Percentiles rank a stretch among this genome's conserved stretches.
phyloP scores from a whole-genome alignment of 2,797 vertebrate species.

The Galagoides demidoff region DNA sequence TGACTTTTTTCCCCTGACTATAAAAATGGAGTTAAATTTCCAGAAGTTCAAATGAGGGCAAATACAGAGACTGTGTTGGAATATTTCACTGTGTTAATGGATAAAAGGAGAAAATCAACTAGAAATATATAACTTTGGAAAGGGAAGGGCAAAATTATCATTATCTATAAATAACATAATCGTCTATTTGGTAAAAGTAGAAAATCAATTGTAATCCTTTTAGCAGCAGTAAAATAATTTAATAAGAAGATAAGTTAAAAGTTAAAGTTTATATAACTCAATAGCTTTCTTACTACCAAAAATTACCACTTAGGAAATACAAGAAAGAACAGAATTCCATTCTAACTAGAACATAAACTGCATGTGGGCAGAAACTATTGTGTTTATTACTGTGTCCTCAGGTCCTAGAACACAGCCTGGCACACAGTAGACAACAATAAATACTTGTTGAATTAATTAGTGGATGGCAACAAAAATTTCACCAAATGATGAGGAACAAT shows the following conservation, averaged over 20 bases:
- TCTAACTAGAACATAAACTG: background rate
- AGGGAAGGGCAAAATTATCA: background rate
- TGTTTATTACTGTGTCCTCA: background rate
- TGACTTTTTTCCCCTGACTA: background rate
- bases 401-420: background rate
- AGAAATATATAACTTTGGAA: background rate
- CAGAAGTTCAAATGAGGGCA: background rate
- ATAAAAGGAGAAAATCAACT: background rate
- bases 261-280: slow-evolving; percentile 13
- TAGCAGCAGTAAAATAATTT: slow-evolving; percentile 17
- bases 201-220: background rate
- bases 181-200: background rate
- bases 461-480: background rate
- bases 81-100: background rate
- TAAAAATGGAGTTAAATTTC: slow-evolving; percentile 43
- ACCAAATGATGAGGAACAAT: background rate
- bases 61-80: background rate
- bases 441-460: background rate
- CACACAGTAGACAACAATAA: background rate
- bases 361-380: background rate
- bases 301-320: background rate
- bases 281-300: background rate
- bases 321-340: background rate
- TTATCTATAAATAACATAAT: background rate
- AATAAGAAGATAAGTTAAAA: slow-evolving; percentile 22